A percentile compares a stretch with the other conserved stretches of the same genome.
Evolutionary conservation across 2,113 vertebrate species (phyloP).

Genomic region (Platycercus adscitus): DNA sequence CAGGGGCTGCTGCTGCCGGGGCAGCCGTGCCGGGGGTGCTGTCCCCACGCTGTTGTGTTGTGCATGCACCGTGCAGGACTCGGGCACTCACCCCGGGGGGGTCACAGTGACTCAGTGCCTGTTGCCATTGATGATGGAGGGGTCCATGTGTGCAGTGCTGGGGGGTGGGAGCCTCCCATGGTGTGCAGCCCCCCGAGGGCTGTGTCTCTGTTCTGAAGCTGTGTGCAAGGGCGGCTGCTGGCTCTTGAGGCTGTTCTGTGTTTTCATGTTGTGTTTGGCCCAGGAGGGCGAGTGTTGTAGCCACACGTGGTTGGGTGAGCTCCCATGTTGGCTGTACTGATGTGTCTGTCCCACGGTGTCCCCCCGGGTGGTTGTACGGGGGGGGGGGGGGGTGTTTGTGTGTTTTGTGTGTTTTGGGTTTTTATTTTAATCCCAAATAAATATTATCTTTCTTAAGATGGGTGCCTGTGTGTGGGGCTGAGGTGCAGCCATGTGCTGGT

Average conservation of each 20-base stretch:
- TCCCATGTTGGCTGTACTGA: constrained; percentile 22
- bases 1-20: background rate
- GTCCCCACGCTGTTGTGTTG: background rate
- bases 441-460: constrained; percentile 77
- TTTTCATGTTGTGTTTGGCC: background rate
- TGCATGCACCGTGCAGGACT: background rate
- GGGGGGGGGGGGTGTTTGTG: background rate
- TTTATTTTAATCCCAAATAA: constrained; percentile 78
- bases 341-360: background rate
- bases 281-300: background rate
- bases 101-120: rapidly evolving
- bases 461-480: background rate
- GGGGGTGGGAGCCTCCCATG: background rate
- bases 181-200: background rate
- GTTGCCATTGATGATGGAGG: rapidly evolving
- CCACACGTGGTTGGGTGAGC: background rate
- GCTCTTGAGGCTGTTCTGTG: constrained; percentile 17
- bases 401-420: background rate
- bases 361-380: constrained; percentile 13
- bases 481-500: background rate
- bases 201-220: background rate
- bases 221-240: background rate
- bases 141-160: background rate
- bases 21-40: background rate
- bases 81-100: rapidly evolving